Evolutionary conservation across 2,113 vertebrate genomes (phyloP), one percentile per base, ranked within the genome.

Genomic region (Gopherus flavomarginatus): DNA sequence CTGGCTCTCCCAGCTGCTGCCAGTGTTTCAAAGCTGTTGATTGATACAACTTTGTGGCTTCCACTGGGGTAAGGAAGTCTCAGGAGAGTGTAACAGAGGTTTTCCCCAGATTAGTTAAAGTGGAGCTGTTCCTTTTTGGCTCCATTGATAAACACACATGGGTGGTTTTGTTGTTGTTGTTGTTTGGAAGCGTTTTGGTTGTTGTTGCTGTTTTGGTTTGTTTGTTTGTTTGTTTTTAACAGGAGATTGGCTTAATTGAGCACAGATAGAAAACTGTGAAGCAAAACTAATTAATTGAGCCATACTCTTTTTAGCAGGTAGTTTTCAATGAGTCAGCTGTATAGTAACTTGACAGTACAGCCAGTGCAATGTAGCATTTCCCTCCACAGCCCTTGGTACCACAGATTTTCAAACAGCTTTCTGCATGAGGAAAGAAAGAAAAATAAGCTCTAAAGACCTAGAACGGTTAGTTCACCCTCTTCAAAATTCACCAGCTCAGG

Each of bases 11-110:
- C 90, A 96, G 96, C 59, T 93, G 86, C 86, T 56, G 62, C 44
- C 87, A 93, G 81, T 69, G 65, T 94, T 90, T 89, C 90, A 88
- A 87, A 96, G 83, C 79, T 94, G 84, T 49, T 89, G 59, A 87
- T 65, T 85, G 72, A 77, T 86, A 85, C 21, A 44, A 85, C 90
- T 97, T 82, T 80, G 75, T 84, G 75, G 62, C 12, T 83, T 81
- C 75, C 53, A 56, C 19, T 22, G 62, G 65, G 81, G 69, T 93
- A 81, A 90, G 50, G 53, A 91, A 95, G 80, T 38, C 86, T 92
- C 80, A 59, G 31, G 84, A 94, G 93, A 89, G 87, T 53, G 42
- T 93, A 81, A 79, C 85, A 88, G 38, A 92, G 11, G 22, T 42
- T 95, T 90, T 54, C 21, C 24, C 78, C 44, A 5, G 29, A 93